Base-by-base conservation (phyloP, 1,140 invertebrate genomes). In the Drosophila ogumai region DNA sequence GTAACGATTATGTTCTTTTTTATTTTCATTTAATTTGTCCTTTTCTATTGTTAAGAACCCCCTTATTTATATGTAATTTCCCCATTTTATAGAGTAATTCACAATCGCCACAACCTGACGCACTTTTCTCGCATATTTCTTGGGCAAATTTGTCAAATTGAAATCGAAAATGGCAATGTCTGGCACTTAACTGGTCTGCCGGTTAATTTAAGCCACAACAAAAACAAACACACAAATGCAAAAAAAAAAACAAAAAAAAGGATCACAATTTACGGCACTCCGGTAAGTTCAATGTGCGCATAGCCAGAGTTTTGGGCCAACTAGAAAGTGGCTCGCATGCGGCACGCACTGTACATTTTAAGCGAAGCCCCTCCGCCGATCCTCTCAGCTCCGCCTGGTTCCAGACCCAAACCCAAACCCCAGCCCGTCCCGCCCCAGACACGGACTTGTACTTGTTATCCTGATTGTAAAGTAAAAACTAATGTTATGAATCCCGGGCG, bases 281-380 rank as follows among this genome's bases (percentile, higher is more conserved):
- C 47, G 49, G 54, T 80, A 84, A 84, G 81, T 84, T 84, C 81
- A 84, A 84, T 84, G 81, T 84, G 81, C 81, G 81, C 76, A 79
- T 84, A 74, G 67, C 34, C 65, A 65, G 59, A 76, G 75, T 76
- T 76, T 82, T 79, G 80, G 75, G 80, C 68, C 80, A 82, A 56
- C 80, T 82, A 79, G 80, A 82, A 82, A 82, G 80, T 82, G 76
- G 75, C 75, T 82, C 65, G 80, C 80, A 82, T 82, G 80, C 75
- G 69, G 61, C 81, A 84, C 81, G 81, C 81, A 84, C 78, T 80
- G 54, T 80, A 54, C 34, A 31, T 49, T 32, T 38, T 17, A 32
- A 32, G 25, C 25, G 13, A 41, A 10, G n/a, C 47, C 38, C 64
- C 34, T 17, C 32, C 32, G 19, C 46, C 36, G 31, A 25, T 46